Base-by-base conservation (phyloP, 2,113 vertebrate species). In the Burhinus oedicnemus region DNA sequence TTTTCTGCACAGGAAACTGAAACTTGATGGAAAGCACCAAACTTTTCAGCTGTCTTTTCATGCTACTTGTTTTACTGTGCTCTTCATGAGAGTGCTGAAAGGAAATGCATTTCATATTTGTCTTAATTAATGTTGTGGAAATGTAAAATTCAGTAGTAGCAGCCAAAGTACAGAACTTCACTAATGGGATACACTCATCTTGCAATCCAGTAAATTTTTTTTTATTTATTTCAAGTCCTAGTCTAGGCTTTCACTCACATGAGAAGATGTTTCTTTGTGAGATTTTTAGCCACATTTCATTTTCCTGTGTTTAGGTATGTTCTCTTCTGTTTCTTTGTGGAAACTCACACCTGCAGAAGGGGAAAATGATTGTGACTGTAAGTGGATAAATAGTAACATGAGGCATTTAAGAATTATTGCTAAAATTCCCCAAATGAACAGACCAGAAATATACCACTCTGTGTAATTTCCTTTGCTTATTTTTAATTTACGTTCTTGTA, bases 11-110 rank as follows among this genome's bases (percentile, higher is more conserved):
- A 93, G 95, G 94, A 97, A 97, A 3, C 81, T 42, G 70, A 44
- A 76, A 62, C 83, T 91, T 38, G 5, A 0, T 95, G 97, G 96
- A 97, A 97, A 97, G 94, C 87, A 94, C 96, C 96, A 38, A 93
- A 96, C 54, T 97, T 96, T 85, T 95, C 30, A 70, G 52, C 70
- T 69, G 19, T 60, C 61, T 86, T 84, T 89, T 49, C 29, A 14
- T 75, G 64, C 30, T 68, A 5, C 15, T 6, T 69, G 29, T 87
- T 87, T 89, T n/a, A 36, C 11, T 82, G 16, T 76, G 55, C 49
- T 95, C 36, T 62, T 57, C 21, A 8, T 79, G 72, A 81, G 72
- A 70, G 51, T 81, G 79, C 84, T 96, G 60, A 82, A 91, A 92
- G 76, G 61, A 93, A 97, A 83, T 79, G 45, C 62, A 83, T 89